phyloP scores from a whole-genome alignment of 30 jellyfish, hydroid and myxozoan species.

The Cassiopea xamachana region DNA sequence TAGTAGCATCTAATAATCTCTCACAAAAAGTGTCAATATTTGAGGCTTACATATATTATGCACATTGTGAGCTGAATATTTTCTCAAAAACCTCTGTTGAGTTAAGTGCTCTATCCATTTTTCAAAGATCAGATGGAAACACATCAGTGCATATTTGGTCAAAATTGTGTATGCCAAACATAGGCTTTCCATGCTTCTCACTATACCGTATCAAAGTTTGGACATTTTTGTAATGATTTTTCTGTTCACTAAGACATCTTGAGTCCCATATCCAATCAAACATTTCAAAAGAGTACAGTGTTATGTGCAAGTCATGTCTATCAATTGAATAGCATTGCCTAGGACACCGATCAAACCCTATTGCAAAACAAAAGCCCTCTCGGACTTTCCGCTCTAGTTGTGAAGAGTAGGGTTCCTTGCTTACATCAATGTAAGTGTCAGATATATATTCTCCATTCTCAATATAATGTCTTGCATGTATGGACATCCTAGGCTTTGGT shows the following conservation, averaged over 20 bases:
- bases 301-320: not conserved
- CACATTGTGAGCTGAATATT: too few species aligned
- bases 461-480: constrained; percentile 54
- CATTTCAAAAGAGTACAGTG: constrained; percentile 37
- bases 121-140: constrained; percentile 19
- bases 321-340: constrained; percentile 39
- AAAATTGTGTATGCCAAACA: constrained; percentile 24
- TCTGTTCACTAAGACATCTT: constrained; percentile 28
- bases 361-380: constrained; percentile 51
- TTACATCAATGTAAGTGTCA: constrained; percentile 4
- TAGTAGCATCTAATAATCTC: too few species aligned
- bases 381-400: constrained; percentile 37
- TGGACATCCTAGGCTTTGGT: constrained; percentile 52
- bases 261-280: constrained; percentile 64
- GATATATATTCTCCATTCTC: constrained; percentile 36
- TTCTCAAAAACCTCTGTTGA: too few species aligned
- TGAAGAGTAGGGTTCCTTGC: constrained; percentile 33
- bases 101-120: too few species aligned
- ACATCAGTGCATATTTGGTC: not conserved
- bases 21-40: too few species aligned
- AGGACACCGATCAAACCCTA: constrained; percentile 52
- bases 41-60: too few species aligned
- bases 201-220: constrained; percentile 4
- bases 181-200: constrained; percentile 4
- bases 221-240: constrained; percentile 18